These are phyloP conservation scores for Ailuropoda melanoleuca DNA, from an alignment of 2,113 vertebrate species.

Conservation along the genomic window DNA sequence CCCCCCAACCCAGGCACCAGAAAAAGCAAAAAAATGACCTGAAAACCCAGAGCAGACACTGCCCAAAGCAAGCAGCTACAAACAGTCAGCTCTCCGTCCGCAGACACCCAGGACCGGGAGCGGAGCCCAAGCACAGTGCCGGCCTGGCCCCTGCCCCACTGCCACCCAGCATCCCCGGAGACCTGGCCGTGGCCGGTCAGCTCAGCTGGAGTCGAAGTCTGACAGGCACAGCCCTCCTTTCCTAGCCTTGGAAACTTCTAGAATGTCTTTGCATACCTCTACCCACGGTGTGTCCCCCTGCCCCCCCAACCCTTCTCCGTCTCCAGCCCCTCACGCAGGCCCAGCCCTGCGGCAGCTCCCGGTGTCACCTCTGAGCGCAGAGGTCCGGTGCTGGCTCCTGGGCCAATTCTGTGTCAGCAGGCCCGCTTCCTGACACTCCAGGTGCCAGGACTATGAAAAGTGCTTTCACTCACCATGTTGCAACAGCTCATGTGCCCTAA, in stretches of 20 bases:
- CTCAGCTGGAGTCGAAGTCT: neutral
- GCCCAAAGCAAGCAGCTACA: fast-evolving
- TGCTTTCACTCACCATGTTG: no score
- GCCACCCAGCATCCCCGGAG: neutral
- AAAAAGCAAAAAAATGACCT: neutral
- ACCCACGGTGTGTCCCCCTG: neutral
- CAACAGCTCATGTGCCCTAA: no score
- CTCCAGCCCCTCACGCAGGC: neutral
- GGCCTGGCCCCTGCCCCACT: neutral
- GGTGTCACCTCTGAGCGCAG: fast-evolving
- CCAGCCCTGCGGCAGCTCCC: neutral
- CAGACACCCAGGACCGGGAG: no score
- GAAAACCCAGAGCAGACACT: neutral
- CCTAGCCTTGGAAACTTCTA: neutral
- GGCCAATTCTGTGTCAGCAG: neutral
- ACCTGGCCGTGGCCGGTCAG: fast-evolving
- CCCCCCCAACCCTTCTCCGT: neutral
- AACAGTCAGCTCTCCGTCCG: neutral
- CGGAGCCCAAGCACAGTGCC: neutral
- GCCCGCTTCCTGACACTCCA: fast-evolving
- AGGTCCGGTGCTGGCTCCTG: neutral
- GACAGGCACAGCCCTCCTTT: neutral
- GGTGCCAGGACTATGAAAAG: fast-evolving
- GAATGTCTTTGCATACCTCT: neutral
- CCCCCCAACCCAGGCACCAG: no score